Evolutionary conservation across 2,797 vertebrate species (phyloP).

Genomic region (Melanotaenia parkinsoni): DNA sequence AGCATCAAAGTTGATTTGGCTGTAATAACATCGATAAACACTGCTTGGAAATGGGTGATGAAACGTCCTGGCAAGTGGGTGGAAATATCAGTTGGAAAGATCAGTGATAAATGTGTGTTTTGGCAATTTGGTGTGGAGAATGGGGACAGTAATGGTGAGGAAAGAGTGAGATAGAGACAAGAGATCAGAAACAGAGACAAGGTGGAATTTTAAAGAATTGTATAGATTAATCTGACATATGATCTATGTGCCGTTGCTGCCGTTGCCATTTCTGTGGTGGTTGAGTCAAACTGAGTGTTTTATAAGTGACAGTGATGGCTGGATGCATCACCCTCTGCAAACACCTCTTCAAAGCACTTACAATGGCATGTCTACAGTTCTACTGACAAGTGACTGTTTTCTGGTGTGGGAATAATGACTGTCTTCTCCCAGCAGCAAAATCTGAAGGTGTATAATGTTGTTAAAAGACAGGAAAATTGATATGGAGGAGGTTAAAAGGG

Average conservation of each 20-base stretch:
- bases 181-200: constrained; percentile 3
- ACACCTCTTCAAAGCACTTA: constrained; percentile 6
- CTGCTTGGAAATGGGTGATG: constrained; percentile 34
- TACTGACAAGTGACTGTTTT: constrained; percentile 24
- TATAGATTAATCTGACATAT: constrained; percentile 47
- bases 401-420: constrained; percentile 4
- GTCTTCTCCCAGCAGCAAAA: constrained; percentile 11
- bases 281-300: constrained; percentile 13
- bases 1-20: constrained; percentile 34
- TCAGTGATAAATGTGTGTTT: constrained; percentile 68
- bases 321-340: constrained; percentile 39
- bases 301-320: constrained; percentile 46
- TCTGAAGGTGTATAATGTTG: neutral
- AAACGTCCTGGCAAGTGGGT: constrained; percentile 37
- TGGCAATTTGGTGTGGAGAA: constrained; percentile 24
- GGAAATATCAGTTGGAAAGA: constrained; percentile 61
- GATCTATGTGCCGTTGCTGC: constrained; percentile 51
- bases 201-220: constrained; percentile 39
- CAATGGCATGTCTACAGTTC: constrained; percentile 8
- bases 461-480: neutral
- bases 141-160: constrained; percentile 6
- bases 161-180: constrained; percentile 1
- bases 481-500: neutral
- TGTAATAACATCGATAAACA: constrained; percentile 69
- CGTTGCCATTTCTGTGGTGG: constrained; percentile 14